These are phyloP conservation scores for Adelphocoris suturalis DNA, from an alignment of 2,888 invertebrate genomes.

Conservation along the genomic window DNA sequence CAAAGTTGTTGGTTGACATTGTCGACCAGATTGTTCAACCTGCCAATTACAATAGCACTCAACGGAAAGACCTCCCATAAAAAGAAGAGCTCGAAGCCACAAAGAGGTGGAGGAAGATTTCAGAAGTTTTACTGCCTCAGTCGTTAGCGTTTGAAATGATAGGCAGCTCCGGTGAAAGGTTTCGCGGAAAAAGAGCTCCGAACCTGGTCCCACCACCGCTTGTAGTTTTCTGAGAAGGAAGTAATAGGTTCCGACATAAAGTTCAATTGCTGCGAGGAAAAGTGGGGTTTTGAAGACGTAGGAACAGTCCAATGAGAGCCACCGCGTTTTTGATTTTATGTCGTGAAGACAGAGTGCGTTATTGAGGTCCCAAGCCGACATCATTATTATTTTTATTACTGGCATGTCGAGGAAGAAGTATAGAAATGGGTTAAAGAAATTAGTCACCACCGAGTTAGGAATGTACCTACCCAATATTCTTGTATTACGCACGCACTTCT, in stretches of 20 bases:
- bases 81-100: constrained; percentile 50
- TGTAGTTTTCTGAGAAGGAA: constrained; percentile 67
- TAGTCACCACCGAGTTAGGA: too few relatives aligned
- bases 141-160: constrained; percentile 71
- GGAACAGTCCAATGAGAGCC: not conserved
- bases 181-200: constrained; percentile 4
- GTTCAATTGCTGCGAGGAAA: constrained; percentile 60
- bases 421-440: too few relatives aligned
- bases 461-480: too few relatives aligned
- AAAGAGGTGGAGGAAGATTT: constrained; percentile 65
- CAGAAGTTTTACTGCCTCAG: constrained; percentile 70
- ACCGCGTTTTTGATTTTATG: constrained; percentile 16
- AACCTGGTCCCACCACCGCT: not conserved
- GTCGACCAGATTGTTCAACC: constrained; percentile 62
- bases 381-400: not conserved
- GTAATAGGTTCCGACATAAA: constrained; percentile 70
- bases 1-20: constrained; percentile 60
- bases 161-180: constrained; percentile 59
- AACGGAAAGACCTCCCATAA: constrained; percentile 70
- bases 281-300: not conserved
- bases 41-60: constrained; percentile 67
- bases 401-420: too few relatives aligned
- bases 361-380: not conserved
- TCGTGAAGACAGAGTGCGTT: constrained; percentile 24
- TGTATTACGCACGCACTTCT: too few relatives aligned